Evolutionary conservation across 30 jellyfish, hydroid and myxozoan genomes (phyloP), one percentile per base, ranked within the genome.

Genomic region (Pseudorhiza aurosa): DNA sequence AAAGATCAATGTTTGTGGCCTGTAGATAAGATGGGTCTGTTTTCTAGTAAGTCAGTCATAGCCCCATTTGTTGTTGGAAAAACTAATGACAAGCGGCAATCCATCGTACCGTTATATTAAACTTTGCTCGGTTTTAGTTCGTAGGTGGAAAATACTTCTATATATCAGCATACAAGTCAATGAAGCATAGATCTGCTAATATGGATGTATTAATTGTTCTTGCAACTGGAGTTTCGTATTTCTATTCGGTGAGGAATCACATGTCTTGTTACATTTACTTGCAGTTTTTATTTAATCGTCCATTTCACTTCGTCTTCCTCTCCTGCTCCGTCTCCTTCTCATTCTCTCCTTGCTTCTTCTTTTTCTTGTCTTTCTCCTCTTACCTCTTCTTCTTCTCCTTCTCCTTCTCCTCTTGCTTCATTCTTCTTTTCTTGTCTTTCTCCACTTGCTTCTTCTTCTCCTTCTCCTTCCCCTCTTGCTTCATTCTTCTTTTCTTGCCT

Each of bases 131-230:
- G 26, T 74, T 75, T 30, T 39, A 92, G 98, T 42, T 92, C 35
- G 65, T 92, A 57, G 96, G 98, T 58, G 98, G 98, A 9, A 73
- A 63, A 51, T 65, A 80, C 47, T 92, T 92, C 50, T 92, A 92
- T 55, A 60, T 70, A 2, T 82, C 96, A 11, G 98, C 98, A 8
- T 85, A 49, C 50, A 92, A 86, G 59, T 84, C 98, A 19, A 28
- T 92, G 87, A 85, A 65, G 75, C 98, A 92, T 72, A 87, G 83
- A 33, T 57, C 91, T 32, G 94, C 98, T 6, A 94, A 94, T 46
- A 94, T 94, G 99, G 97, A 94, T 87, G 97, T 94, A 1, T 88
- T 94, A 1, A 94, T 94, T 33, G 97, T 84, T 21, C 78, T 88
- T 50, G 99, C 99, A 44, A 94, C 99, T 12, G 89, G 95, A 10